Base-by-base conservation (phyloP, 35 echinoderm and acorn worm species). In the Strongylocentrotus purpuratus region DNA sequence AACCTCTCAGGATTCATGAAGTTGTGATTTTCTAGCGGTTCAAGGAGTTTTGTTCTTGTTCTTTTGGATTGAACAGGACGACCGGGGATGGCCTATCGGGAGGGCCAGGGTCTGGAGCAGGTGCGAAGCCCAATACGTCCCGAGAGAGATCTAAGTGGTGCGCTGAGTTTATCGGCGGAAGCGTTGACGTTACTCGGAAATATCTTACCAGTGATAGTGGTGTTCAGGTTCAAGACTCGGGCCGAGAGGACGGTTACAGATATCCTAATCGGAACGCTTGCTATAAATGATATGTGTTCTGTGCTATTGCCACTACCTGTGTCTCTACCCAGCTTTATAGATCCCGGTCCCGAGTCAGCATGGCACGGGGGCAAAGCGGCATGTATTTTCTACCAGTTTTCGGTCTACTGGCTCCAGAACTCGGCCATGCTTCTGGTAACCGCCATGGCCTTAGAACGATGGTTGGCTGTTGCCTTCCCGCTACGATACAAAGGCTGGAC, bases 341-440 rank as follows among this genome's bases (percentile, higher is more conserved):
- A 92, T 32, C 96, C 96, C 17, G 96, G 94, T 20, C 31, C 89
- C 15, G 92, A 95, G 50, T 87, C 96, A 20, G 90, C 71, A 45
- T 99, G 98, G 98, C 90, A 95, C 52, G 97, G 97, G 9, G 98
- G 98, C 22, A 96, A 96, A 48, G 47, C 95, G 13, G 96, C 96
- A 31, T 99, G 98, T 50, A 88, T 95, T 28, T 99, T 97, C 92
- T 99, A 99, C 78, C 98, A 99, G 41, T 99, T 99, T 95, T 96
- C 94, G 32, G 95, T 99, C 32, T 99, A 92, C 87, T 99, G 98
- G 98, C 52, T 99, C 0, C 98, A 99, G 85, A 97, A 96, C 17
- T 94, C 95, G 0, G 98, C 98, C 86, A 96, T 97, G 95, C 47
- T 99, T 33, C 95, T 99, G 7, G 98, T 97, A 9, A 99, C 97